Evolutionary conservation across 2,888 invertebrate species (phyloP).

Genomic region (Aphidoletes aphidimyza): DNA sequence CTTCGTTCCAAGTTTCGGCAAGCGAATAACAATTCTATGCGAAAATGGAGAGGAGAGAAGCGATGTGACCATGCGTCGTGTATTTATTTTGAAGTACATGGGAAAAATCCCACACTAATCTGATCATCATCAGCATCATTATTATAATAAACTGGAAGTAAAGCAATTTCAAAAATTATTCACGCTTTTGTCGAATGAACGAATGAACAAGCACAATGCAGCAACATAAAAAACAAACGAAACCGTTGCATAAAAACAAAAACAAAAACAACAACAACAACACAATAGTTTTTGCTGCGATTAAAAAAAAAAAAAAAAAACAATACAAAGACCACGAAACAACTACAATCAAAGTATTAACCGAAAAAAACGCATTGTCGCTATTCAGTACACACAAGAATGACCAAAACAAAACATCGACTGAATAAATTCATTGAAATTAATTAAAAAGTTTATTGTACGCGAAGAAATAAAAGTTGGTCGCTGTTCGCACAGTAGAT

Average conservation of each 20-base stretch:
- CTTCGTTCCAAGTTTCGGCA: no score
- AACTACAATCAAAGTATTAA: not conserved
- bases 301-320: not conserved
- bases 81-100: not conserved
- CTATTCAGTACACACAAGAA: not conserved
- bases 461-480: not conserved
- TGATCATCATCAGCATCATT: slow-evolving; percentile 25
- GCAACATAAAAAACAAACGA: not conserved
- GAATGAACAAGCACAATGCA: not conserved
- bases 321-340: not conserved
- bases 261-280: not conserved
- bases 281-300: not conserved
- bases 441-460: slow-evolving; percentile 34
- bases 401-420: slow-evolving; percentile 4
- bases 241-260: not conserved
- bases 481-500: not conserved
- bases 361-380: not conserved
- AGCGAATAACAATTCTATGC: no score
- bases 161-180: not conserved
- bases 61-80: no score
- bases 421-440: slow-evolving; percentile 51
- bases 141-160: slow-evolving; percentile 5
- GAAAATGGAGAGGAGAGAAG: no score
- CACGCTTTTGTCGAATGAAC: not conserved
- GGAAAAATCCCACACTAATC: not conserved